Evolutionary conservation across 2,888 invertebrate species (phyloP).

Genomic region (Gari tellinella): DNA sequence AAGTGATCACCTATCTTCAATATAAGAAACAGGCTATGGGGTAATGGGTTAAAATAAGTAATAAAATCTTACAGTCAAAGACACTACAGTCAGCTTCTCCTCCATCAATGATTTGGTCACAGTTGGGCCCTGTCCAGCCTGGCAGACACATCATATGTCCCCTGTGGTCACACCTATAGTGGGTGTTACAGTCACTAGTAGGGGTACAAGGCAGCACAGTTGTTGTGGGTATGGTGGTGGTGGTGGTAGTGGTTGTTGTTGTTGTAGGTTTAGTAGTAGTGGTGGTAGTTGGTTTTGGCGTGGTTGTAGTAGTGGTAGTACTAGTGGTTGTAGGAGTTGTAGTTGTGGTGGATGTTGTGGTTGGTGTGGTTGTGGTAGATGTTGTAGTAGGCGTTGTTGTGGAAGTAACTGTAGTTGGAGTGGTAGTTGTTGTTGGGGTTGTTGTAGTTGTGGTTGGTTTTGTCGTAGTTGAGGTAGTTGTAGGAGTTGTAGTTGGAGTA

Average conservation of each 20-base stretch:
- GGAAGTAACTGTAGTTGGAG: slow-evolving; percentile 2
- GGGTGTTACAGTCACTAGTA: slow-evolving; percentile 19
- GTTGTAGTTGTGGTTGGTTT: slow-evolving; percentile 17
- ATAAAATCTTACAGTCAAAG: slow-evolving; percentile 15
- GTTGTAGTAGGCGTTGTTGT: slow-evolving; percentile 4
- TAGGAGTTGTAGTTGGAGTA: neutral
- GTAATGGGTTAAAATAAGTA: too few species aligned
- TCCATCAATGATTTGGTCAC: slow-evolving; percentile 9
- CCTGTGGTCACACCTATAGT: slow-evolving; percentile 16
- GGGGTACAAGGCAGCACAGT: slow-evolving; percentile 19
- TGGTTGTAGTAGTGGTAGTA: neutral
- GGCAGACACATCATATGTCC: slow-evolving; percentile 12
- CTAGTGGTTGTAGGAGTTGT: slow-evolving; percentile 2
- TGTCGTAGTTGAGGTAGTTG: slow-evolving; percentile 5
- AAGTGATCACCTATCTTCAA: too few species aligned
- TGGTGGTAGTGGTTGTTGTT: slow-evolving; percentile 7
- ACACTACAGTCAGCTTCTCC: slow-evolving; percentile 22
- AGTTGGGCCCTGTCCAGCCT: slow-evolving; percentile 22
- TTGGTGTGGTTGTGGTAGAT: neutral
- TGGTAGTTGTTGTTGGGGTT: neutral
- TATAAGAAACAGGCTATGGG: too few species aligned
- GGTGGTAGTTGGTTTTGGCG: neutral
- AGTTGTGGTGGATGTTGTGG: slow-evolving; percentile 4
- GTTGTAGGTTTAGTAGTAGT: neutral
- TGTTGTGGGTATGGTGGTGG: slow-evolving; percentile 20